Evolutionary conservation across 2,888 invertebrate genomes (phyloP).

Genomic region (Augochlorella aurata): DNA sequence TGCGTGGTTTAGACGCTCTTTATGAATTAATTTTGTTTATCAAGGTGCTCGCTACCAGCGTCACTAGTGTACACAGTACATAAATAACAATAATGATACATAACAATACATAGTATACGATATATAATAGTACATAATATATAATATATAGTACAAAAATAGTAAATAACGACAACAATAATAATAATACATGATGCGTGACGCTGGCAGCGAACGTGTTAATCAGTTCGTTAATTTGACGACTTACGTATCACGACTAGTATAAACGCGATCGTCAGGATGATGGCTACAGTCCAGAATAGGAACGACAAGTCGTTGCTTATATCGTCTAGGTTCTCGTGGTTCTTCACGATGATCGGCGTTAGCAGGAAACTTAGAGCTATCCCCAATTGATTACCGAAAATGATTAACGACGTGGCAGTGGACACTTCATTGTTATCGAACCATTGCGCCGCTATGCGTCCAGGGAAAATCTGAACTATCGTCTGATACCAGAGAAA

Average conservation of each 20-base stretch:
- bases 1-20: too few relatives aligned
- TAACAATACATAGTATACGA: too few relatives aligned
- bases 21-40: too few relatives aligned
- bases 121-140: too few relatives aligned
- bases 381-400: constrained; percentile 89
- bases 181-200: too few relatives aligned
- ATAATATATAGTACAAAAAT: too few relatives aligned
- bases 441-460: constrained; percentile 88
- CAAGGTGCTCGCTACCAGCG: too few relatives aligned
- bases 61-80: too few relatives aligned
- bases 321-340: constrained; percentile 81
- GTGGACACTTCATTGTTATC: constrained; percentile 85
- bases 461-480: constrained; percentile 86
- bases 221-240: not conserved
- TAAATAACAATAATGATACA: too few relatives aligned
- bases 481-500: constrained; percentile 83
- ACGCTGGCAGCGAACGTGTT: too few relatives aligned
- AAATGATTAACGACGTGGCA: constrained; percentile 88
- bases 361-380: constrained; percentile 88
- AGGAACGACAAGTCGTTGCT: constrained; percentile 79
- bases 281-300: constrained; percentile 74
- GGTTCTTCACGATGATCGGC: constrained; percentile 83
- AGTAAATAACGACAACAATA: too few relatives aligned
- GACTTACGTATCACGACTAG: constrained; percentile 83
- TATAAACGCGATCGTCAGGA: constrained; percentile 84